Percentiles rank a stretch among this genome's conserved stretches.
phyloP scores from a whole-genome alignment of 2,888 invertebrate species.

The Hymenopus coronatus region DNA sequence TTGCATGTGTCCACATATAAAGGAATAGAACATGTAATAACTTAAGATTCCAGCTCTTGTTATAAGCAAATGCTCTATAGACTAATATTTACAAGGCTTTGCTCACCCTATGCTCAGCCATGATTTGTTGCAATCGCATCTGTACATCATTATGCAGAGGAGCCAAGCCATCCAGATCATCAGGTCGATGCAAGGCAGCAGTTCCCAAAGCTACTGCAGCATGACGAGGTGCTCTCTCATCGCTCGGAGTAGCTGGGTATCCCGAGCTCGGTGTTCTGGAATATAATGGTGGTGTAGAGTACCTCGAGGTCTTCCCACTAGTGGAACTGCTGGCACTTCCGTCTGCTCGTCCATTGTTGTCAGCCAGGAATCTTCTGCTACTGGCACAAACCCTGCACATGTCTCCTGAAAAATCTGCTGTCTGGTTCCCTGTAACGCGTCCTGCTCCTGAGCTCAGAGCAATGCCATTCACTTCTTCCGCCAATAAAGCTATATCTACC shows the following conservation, averaged over 20 bases:
- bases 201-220: slow-evolving; percentile 40
- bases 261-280: slow-evolving; percentile 59
- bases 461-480: slow-evolving; percentile 17
- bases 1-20: too few species aligned
- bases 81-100: not conserved
- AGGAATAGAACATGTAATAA: too few species aligned
- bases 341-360: slow-evolving; percentile 38
- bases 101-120: slow-evolving; percentile 72
- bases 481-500: not conserved
- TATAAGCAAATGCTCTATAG: not conserved
- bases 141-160: slow-evolving; percentile 70
- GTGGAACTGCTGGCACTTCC: slow-evolving; percentile 30
- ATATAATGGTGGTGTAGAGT: slow-evolving; percentile 50
- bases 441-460: not conserved
- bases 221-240: slow-evolving; percentile 37
- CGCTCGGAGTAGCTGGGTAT: slow-evolving; percentile 58
- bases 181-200: slow-evolving; percentile 47
- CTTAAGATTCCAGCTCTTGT: too few species aligned
- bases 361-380: slow-evolving; percentile 42
- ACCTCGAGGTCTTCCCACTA: slow-evolving; percentile 30
- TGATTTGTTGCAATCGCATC: slow-evolving; percentile 76
- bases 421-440: not conserved
- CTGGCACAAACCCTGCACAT: slow-evolving; percentile 45
- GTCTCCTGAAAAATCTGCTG: slow-evolving; percentile 31
- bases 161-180: slow-evolving; percentile 72